Conservation (phyloP, 1,140 invertebrate genomes). For the Plodia interpunctella region DNA sequence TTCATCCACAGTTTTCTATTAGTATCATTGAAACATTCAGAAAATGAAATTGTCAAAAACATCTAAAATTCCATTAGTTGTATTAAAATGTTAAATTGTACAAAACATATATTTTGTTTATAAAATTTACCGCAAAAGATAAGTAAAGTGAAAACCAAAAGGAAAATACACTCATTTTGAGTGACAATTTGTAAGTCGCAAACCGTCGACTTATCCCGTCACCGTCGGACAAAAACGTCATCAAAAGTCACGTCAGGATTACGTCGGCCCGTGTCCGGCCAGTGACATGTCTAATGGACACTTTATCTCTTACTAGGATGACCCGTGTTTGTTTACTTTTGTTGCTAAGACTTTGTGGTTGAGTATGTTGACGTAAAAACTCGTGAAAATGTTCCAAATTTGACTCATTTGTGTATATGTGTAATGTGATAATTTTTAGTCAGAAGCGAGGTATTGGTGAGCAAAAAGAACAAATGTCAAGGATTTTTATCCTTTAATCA, state of each 20-base stretch:
- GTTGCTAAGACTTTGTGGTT: neutral
- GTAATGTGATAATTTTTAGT: too few relatives aligned
- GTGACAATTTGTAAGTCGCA: slow-evolving; percentile 1
- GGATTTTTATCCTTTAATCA: too few relatives aligned
- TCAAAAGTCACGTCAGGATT: slow-evolving; percentile 17
- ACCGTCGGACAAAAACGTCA: slow-evolving; percentile 8
- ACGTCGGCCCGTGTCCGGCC: slow-evolving; percentile 11
- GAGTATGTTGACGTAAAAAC: neutral
- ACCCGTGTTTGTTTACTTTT: slow-evolving; percentile 7
- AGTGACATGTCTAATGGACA: slow-evolving; percentile 16
- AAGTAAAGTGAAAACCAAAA: neutral
- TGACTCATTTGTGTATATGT: too few relatives aligned
- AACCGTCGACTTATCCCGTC: slow-evolving; percentile 12
- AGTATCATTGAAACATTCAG: too few relatives aligned
- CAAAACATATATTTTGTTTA: neutral
- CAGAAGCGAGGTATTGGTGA: too few relatives aligned
- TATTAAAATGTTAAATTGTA: too few relatives aligned
- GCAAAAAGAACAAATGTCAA: too few relatives aligned
- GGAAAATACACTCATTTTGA: neutral
- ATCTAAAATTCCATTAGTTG: too few relatives aligned
- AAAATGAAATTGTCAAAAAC: too few relatives aligned
- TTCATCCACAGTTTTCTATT: too few relatives aligned
- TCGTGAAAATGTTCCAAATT: too few relatives aligned
- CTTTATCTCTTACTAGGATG: slow-evolving; percentile 15
- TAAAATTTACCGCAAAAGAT: neutral